Base-by-base conservation (phyloP, 2,113 vertebrate species). In the Oxyura jamaicensis region DNA sequence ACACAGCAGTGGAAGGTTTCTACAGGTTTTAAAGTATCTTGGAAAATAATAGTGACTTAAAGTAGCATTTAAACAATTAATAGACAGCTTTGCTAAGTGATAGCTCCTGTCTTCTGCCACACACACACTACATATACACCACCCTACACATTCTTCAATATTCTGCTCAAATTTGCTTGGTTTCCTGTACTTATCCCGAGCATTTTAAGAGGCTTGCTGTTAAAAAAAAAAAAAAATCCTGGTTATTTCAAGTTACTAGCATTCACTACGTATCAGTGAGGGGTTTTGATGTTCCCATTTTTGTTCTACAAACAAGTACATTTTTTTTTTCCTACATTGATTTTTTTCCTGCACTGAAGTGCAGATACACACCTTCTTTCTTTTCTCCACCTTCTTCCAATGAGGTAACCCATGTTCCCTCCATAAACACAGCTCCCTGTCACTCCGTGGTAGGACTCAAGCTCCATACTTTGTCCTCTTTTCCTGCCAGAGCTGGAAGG, bases 331-430 rank as follows among this genome's bases (percentile, higher is more conserved):
- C 26, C 60, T 80, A 60, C 0, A 1, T 1, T 53, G 25, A 53
- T 44, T 26, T 55, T 72, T 36, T 50, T n/a, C 31, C 60, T 80
- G 44, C 0, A 2, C 1, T 60, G 25, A 29, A 1, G 2, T 17
- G 7, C 29, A 36, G 44, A 69, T 8, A 55, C 3, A 66, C 5
- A 52, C 13, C 31, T 60, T 20, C 18, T 23, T 23, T 8, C 60
- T 52, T 50, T 75, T 62, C 35, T 71, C 35, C 25, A 72, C 21
- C 20, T 75, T 59, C 25, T 35, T 53, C n/a, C 77, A 78, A 13
- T 21, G 39, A n/a, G 22, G 25, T 52, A 60, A 71, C 41, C 36
- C 53, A n/a, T 8, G 11, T 18, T 69, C 16, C 29, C 41, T n/a
- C 29, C 63, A 15, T 12, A 83, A 83, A 33, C 8, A 15, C 68